phyloP scores from a whole-genome alignment of 2,797 vertebrate genomes.

The Leptodactylus fallax region DNA sequence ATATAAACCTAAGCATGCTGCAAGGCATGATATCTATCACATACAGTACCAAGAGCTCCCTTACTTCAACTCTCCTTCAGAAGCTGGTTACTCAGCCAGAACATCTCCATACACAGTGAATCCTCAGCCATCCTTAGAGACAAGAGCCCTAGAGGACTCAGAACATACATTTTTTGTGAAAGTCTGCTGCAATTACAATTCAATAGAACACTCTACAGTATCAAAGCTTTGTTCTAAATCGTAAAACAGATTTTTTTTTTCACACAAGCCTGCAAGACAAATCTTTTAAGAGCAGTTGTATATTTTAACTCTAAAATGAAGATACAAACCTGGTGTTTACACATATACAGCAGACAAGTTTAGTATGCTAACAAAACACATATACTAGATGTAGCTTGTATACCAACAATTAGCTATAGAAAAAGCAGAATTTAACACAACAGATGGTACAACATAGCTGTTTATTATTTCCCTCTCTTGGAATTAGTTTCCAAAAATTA shows the following conservation, averaged over 20 bases:
- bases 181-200: constrained; percentile 45
- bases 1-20: not conserved
- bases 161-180: constrained; percentile 37
- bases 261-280: constrained; percentile 31
- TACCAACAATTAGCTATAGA: constrained; percentile 11
- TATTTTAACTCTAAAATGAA: constrained; percentile 15
- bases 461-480: not conserved
- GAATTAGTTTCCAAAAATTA: not conserved
- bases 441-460: not conserved
- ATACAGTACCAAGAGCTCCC: not conserved
- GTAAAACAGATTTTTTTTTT: constrained; percentile 25
- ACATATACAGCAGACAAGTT: not conserved
- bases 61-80: not conserved
- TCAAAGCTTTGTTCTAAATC: constrained; percentile 39
- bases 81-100: constrained; percentile 47
- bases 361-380: not conserved
- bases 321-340: not conserved
- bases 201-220: constrained; percentile 13
- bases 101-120: constrained; percentile 49
- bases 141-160: constrained; percentile 10
- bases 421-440: not conserved
- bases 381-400: not conserved
- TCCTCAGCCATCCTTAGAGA: constrained; percentile 34
- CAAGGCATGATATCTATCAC: not conserved
- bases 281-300: constrained; percentile 35